These are phyloP conservation scores for Dendrolimus kikuchii DNA, from an alignment of 1,140 invertebrate genomes.

Conservation along the genomic window DNA sequence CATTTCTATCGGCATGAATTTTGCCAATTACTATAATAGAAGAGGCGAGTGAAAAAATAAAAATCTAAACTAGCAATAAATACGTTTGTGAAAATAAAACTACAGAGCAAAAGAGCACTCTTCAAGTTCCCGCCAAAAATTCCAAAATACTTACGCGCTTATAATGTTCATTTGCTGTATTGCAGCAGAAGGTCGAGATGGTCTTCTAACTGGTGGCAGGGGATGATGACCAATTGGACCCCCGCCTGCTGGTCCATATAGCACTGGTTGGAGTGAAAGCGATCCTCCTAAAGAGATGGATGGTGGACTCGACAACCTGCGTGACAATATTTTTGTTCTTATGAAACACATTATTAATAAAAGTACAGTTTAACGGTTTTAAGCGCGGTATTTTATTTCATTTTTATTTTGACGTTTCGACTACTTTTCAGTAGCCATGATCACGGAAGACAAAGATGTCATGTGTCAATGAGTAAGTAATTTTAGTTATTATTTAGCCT, in stretches of 20 bases:
- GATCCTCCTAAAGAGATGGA: conserved; percentile 57
- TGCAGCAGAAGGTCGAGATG: conserved; percentile 45
- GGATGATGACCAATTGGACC: conserved; percentile 31
- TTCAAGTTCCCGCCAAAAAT: background rate
- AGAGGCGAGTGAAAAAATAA: too few species aligned
- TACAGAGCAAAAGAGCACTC: too few species aligned
- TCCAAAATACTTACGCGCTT: conserved; percentile 59
- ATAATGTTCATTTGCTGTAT: conserved; percentile 62
- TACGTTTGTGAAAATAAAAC: background rate
- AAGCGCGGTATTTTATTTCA: too few species aligned
- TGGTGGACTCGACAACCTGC: conserved; percentile 59
- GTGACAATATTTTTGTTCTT: background rate
- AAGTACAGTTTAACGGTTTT: too few species aligned
- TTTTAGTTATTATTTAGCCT: too few species aligned
- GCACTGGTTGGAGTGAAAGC: conserved; percentile 61
- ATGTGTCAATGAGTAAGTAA: too few species aligned
- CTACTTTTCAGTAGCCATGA: too few species aligned
- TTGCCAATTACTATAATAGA: too few species aligned
- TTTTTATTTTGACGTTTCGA: too few species aligned
- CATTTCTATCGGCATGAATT: too few species aligned
- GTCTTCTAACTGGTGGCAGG: conserved; percentile 44
- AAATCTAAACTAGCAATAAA: background rate
- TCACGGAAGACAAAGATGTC: too few species aligned
- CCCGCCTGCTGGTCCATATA: conserved; percentile 41
- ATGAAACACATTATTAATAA: too few species aligned